Percentiles rank a stretch among this genome's conserved stretches.
Evolutionary conservation across 1,140 invertebrate genomes (phyloP).

Genomic region (Camponotus floridanus): DNA sequence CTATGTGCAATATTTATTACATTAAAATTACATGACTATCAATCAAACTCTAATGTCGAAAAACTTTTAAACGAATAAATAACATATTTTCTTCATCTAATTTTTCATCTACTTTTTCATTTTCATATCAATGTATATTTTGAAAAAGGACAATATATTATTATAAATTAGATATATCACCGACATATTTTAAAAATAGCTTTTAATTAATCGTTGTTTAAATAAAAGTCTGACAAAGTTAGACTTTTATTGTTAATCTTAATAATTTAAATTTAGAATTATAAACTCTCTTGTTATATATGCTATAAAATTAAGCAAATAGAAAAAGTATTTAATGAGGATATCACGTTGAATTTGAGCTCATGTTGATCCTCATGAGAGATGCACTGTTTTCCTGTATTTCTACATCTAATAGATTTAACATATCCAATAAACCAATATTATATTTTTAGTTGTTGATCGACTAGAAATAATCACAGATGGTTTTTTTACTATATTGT

Average conservation of each 20-base stretch:
- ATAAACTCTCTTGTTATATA: not conserved
- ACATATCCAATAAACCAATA: not conserved
- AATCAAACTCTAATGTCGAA: constrained; percentile 7
- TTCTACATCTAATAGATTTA: not conserved
- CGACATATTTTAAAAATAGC: constrained; percentile 6
- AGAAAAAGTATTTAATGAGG: not conserved
- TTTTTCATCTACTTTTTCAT: not conserved
- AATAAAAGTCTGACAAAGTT: constrained; percentile 4
- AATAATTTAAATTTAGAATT: constrained; percentile 22
- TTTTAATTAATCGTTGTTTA: constrained; percentile 13
- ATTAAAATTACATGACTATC: not conserved
- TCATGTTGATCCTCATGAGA: not conserved
- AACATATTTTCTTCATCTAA: not conserved
- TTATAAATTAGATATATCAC: not conserved
- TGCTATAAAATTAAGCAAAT: not conserved
- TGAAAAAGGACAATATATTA: constrained; percentile 36
- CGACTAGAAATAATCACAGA: not conserved
- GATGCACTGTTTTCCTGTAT: not conserved
- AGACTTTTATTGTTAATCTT: not conserved
- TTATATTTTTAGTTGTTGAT: not conserved
- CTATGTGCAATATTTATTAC: not conserved
- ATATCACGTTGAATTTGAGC: not conserved
- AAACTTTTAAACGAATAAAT: constrained; percentile 8
- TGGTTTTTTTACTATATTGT: not conserved
- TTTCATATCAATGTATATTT: constrained; percentile 12